Base-by-base conservation (phyloP, 2,797 vertebrate genomes). In the Gallirallus australis region DNA sequence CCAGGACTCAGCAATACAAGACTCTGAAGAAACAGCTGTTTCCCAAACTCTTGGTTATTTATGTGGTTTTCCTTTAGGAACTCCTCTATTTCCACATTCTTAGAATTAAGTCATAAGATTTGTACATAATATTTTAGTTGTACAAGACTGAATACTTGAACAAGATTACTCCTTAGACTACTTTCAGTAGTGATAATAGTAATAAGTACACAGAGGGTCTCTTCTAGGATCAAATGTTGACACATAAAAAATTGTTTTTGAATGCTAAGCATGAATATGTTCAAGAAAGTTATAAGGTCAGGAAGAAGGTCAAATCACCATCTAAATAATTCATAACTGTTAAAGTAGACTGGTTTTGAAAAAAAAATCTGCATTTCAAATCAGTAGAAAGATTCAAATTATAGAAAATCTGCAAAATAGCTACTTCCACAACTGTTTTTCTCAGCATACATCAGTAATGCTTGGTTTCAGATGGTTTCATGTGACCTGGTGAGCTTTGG, bases 271-370 rank as follows among this genome's bases (percentile, higher is more conserved):
- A 47, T 11, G 19, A 47, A 52, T 23, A 60, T 52, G 7, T 81
- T 90, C 30, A 42, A 66, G 45, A 52, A 91, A 82, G 65, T 45
- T 88, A 73, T 59, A 39, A 75, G 77, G 4, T 72, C 33, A 92
- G 70, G 33, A 89, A 86, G 33, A 39, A 37, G 52, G 68, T 80
- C 75, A 91, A 69, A 82, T 33, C 8, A 24, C 75, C 50, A 33
- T 37, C 53, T 91, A 89, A 92, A 94, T 87, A 91, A 94, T 91
- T 95, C 63, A 86, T 23, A 87, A 48, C 23, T 69, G 15, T 65
- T 77, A 87, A 91, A 63, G 23, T 7, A 82, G 25, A 47, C 12
- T 42, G 15, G 15, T 66, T 95, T 82, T 94, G 56, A 85, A 87
- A 59, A 48, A 20, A 70, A 86, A 61, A 35, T 65, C 23, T 54